These are phyloP conservation scores for Aleiodes testaceus DNA, from an alignment of 2,888 invertebrate genomes.

Conservation along the genomic window DNA sequence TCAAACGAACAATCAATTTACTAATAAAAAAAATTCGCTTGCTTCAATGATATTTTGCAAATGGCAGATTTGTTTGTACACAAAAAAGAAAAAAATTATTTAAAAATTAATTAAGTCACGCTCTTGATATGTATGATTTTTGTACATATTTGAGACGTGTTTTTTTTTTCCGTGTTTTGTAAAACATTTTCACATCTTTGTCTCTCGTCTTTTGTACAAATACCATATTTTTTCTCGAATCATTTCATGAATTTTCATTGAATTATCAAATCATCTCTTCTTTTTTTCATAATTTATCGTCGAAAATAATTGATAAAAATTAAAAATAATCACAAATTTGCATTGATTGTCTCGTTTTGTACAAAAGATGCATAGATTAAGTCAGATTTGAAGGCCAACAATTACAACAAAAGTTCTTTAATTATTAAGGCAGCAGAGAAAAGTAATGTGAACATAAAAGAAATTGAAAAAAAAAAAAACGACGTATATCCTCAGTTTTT, in stretches of 20 bases:
- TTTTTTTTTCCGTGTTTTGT: slow-evolving; percentile 13
- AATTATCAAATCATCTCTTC: background rate
- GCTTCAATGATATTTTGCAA: slow-evolving; percentile 6
- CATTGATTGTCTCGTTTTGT: slow-evolving; percentile 7
- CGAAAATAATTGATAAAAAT: too few relatives aligned
- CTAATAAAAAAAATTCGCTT: slow-evolving; percentile 6
- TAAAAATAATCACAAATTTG: too few relatives aligned
- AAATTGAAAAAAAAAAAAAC: slow-evolving; percentile 34
- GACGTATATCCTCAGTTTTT: slow-evolving; percentile 41
- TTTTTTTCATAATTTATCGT: too few relatives aligned
- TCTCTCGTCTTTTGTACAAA: slow-evolving; percentile 32
- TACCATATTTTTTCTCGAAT: slow-evolving; percentile 6
- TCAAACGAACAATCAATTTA: background rate
- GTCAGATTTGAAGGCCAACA: background rate
- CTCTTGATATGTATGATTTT: slow-evolving; percentile 47
- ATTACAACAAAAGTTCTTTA: slow-evolving; percentile 3
- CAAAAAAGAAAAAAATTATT: slow-evolving; percentile 53
- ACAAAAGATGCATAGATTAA: slow-evolving; percentile 21
- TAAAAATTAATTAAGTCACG: slow-evolving; percentile 42
- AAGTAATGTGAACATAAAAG: slow-evolving; percentile 38
- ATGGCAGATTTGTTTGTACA: slow-evolving; percentile 47
- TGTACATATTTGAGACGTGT: slow-evolving; percentile 31
- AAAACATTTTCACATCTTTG: background rate
- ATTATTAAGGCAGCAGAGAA: slow-evolving; percentile 5
- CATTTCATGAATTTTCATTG: slow-evolving; percentile 33